Conservation (phyloP, 2,113 vertebrate genomes). For the Onychostoma macrolepis region DNA sequence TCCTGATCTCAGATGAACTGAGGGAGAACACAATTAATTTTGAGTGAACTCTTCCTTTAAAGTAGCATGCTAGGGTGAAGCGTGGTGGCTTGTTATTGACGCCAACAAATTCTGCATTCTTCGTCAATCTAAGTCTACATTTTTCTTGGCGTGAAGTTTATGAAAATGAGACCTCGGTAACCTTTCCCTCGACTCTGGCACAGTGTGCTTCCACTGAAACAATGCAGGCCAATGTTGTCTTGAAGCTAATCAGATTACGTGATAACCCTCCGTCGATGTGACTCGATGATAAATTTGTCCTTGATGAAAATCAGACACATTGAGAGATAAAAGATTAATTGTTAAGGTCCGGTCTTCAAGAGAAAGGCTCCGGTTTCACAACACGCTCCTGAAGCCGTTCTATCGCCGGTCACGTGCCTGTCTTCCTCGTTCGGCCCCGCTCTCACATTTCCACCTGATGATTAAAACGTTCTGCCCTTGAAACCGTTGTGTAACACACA, state of each 20-base stretch:
- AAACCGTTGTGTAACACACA: conserved; percentile 51
- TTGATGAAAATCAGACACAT: conserved; percentile 71
- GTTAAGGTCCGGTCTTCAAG: conserved; percentile 56
- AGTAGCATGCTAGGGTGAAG: background rate
- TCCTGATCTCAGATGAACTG: too few species aligned
- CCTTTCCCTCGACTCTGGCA: conserved; percentile 11
- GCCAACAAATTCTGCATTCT: background rate
- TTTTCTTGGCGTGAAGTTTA: background rate
- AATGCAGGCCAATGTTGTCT: background rate
- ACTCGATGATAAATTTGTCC: conserved; percentile 69
- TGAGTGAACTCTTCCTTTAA: background rate
- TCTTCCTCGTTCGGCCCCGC: conserved; percentile 63
- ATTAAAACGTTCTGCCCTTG: conserved; percentile 71
- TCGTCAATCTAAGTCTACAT: background rate
- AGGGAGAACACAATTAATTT: background rate
- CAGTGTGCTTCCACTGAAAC: conserved; percentile 6
- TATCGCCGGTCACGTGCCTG: conserved; percentile 67
- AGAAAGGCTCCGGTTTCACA: conserved; percentile 51
- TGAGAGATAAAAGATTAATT: conserved; percentile 62
- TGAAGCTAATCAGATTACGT: conserved; percentile 61
- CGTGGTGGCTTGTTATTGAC: background rate
- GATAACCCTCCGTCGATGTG: conserved; percentile 55
- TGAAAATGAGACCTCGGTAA: background rate
- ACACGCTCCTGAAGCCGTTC: conserved; percentile 56
- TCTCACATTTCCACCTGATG: conserved; percentile 68